A percentile compares a stretch with the other conserved stretches of the same genome.
Evolutionary conservation across 2,888 invertebrate species (phyloP).

Genomic region (Amphipyra tragopoginis): DNA sequence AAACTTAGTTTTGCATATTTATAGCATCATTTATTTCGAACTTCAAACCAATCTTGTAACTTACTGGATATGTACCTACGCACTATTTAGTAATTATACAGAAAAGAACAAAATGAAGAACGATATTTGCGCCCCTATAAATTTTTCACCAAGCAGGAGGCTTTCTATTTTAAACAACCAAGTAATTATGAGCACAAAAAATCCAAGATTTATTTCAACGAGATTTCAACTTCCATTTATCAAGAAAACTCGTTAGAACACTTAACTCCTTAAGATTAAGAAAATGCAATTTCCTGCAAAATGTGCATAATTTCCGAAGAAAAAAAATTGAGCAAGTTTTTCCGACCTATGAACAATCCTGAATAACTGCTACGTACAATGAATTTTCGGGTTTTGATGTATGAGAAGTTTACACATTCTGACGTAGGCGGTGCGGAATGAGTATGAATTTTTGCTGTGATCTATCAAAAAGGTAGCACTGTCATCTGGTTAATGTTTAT

Average conservation of each 20-base stretch:
- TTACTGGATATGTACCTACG: too few species aligned
- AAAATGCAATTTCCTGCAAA: constrained; percentile 7
- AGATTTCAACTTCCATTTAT: constrained; percentile 21
- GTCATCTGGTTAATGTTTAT: constrained; percentile 7
- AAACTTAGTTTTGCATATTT: too few species aligned
- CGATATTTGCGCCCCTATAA: too few species aligned
- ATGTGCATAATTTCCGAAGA: not conserved
- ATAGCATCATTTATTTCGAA: too few species aligned
- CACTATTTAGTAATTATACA: too few species aligned
- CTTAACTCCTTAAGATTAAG: not conserved
- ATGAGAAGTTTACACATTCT: constrained; percentile 31
- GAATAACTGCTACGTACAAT: constrained; percentile 1
- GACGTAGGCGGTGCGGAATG: constrained; percentile 27
- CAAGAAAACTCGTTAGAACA: constrained; percentile 2
- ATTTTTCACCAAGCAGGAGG: too few species aligned
- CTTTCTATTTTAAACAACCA: not conserved
- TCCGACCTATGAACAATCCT: constrained; percentile 5
- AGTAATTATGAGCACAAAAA: constrained; percentile 9
- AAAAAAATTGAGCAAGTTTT: not conserved
- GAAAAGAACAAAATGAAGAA: too few species aligned
- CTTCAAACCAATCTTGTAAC: too few species aligned
- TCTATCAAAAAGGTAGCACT: constrained; percentile 15
- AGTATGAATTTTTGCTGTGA: constrained; percentile 11
- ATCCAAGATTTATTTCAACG: not conserved
- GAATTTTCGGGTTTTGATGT: constrained; percentile 37